Percentiles rank a stretch among this genome's conserved stretches.
These are phyloP conservation scores for Apamea crenata DNA, from an alignment of 2,888 invertebrate species.

Conservation along the genomic window DNA sequence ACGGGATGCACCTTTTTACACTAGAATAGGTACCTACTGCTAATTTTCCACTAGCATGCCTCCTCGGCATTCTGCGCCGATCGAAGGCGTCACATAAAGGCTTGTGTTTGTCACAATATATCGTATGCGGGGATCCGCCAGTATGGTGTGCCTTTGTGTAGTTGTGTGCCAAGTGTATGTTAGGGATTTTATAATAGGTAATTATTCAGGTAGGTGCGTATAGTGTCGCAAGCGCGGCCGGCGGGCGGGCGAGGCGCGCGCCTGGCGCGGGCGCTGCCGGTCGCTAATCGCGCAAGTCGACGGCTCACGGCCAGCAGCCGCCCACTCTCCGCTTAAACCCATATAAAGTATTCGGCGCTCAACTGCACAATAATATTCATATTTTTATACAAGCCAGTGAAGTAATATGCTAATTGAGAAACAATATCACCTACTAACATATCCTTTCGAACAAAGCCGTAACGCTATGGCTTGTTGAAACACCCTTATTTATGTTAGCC, in stretches of 20 bases:
- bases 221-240: conserved; percentile 78
- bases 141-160: conserved; percentile 21
- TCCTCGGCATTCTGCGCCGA: conserved; percentile 47
- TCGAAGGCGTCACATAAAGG: conserved; percentile 46
- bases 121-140: conserved; percentile 25
- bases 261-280: conserved; percentile 61
- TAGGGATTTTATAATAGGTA: conserved; percentile 72
- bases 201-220: conserved; percentile 80
- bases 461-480: conserved; percentile 57
- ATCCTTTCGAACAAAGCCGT: conserved; percentile 64
- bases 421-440: conserved; percentile 75
- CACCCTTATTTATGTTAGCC: conserved; percentile 56
- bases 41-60: conserved; percentile 59
- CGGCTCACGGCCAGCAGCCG: conserved; percentile 88
- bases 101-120: conserved; percentile 39
- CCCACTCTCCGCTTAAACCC: conserved; percentile 89
- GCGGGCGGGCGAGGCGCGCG: conserved; percentile 57
- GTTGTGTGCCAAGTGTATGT: conserved; percentile 43
- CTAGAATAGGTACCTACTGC: conserved; percentile 54
- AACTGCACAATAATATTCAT: conserved; percentile 85
- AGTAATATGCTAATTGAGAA: conserved; percentile 84
- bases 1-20: conserved; percentile 53
- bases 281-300: conserved; percentile 83
- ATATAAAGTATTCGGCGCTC: conserved; percentile 86
- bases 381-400: conserved; percentile 83